Percentiles rank a stretch among this genome's conserved stretches.
Conservation (phyloP, 92 coral and sea anemone genomes). For the Heliopora coerulea region DNA sequence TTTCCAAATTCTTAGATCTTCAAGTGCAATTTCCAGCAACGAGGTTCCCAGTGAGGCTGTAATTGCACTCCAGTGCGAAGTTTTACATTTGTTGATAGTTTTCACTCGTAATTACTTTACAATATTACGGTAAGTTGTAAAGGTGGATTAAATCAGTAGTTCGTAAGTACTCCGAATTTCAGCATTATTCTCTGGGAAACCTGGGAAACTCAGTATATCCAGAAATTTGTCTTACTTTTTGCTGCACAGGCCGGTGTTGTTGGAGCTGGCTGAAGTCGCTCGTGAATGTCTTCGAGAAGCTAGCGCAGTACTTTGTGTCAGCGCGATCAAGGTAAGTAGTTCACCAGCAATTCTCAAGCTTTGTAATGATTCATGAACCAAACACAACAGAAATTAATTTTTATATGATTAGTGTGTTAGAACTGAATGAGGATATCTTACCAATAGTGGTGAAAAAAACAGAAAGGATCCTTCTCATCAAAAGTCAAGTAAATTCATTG, state of each 20-base stretch:
- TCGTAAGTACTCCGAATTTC: too few species aligned
- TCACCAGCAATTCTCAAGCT: too few species aligned
- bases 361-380: too few species aligned
- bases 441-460: too few species aligned
- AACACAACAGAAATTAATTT: too few species aligned
- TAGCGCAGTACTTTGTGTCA: slow-evolving; percentile 56
- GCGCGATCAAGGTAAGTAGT: slow-evolving; percentile 77
- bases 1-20: slow-evolving; percentile 12
- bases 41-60: slow-evolving; percentile 44
- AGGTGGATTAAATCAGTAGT: background rate
- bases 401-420: too few species aligned
- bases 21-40: slow-evolving; percentile 42
- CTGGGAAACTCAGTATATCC: too few species aligned
- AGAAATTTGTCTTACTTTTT: background rate
- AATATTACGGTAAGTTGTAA: slow-evolving; percentile 59
- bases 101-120: slow-evolving; percentile 81
- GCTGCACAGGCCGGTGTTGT: slow-evolving; percentile 52
- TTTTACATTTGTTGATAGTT: slow-evolving; percentile 77
- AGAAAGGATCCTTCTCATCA: too few species aligned
- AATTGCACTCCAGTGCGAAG: slow-evolving; percentile 70
- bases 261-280: slow-evolving; percentile 55
- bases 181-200: too few species aligned
- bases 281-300: slow-evolving; percentile 65
- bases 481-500: too few species aligned
- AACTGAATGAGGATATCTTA: too few species aligned